These are phyloP conservation scores for Tragulus kanchil DNA, from an alignment of 2,113 vertebrate species.

Conservation along the genomic window DNA sequence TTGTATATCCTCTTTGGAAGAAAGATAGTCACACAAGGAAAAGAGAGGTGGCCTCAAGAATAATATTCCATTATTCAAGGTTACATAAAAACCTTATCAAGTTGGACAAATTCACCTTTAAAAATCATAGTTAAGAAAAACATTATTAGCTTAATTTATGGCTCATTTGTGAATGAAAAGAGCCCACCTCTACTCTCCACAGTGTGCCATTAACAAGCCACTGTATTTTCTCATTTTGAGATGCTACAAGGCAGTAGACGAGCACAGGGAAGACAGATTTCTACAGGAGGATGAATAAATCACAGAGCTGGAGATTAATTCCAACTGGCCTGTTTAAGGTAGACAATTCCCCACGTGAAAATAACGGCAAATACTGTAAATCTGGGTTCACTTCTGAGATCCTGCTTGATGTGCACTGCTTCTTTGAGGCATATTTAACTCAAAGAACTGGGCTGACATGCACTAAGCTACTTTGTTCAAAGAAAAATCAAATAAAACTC, in stretches of 20 bases:
- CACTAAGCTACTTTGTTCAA: not conserved
- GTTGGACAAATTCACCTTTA: slow-evolving; percentile 41
- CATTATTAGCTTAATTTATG: slow-evolving; percentile 64
- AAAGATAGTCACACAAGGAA: not conserved
- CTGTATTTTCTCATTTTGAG: slow-evolving; percentile 24
- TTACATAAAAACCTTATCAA: not conserved
- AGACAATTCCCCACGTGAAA: not conserved
- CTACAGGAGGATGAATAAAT: slow-evolving; percentile 52
- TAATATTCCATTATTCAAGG: slow-evolving; percentile 2
- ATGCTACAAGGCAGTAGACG: not conserved
- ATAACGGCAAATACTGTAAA: slow-evolving; percentile 43
- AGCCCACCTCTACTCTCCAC: not conserved
- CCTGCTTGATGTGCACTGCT: not conserved
- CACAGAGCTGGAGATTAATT: slow-evolving; percentile 42
- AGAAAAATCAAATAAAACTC: not conserved
- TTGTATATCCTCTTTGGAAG: not conserved
- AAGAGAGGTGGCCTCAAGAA: not conserved
- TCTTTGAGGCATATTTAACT: not conserved
- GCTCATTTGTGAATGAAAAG: slow-evolving; percentile 51
- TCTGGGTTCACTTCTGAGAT: not conserved
- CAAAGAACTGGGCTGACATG: not conserved
- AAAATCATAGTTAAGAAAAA: slow-evolving; percentile 54
- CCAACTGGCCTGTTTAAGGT: not conserved
- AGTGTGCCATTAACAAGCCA: slow-evolving; percentile 16
- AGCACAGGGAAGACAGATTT: slow-evolving; percentile 36